Evolutionary conservation across 2,888 invertebrate species (phyloP).

Genomic region (Drosophila recens): DNA sequence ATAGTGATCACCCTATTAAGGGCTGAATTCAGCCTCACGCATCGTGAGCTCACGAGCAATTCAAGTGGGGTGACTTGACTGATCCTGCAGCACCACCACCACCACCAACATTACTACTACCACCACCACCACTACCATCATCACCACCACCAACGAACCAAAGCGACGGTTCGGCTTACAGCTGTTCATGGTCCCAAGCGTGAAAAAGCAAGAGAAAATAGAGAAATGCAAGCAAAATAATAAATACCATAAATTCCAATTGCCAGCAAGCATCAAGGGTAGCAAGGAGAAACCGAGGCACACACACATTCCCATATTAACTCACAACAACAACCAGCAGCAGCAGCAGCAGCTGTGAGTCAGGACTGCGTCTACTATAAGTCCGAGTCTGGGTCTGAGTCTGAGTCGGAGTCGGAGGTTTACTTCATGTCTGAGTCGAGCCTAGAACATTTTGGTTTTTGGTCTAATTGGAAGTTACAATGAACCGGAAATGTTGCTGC

Average conservation of each 20-base stretch:
- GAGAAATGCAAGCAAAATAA: slow-evolving; percentile 52
- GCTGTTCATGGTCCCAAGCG: slow-evolving; percentile 57
- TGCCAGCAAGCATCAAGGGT: slow-evolving; percentile 42
- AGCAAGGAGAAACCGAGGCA: slow-evolving; percentile 36
- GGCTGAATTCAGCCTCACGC: slow-evolving; percentile 21
- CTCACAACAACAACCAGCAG: slow-evolving; percentile 11
- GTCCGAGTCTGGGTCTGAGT: not conserved
- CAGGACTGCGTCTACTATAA: not conserved
- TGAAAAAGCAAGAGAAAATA: slow-evolving; percentile 44
- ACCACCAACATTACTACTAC: not conserved
- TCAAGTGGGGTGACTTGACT: slow-evolving; percentile 50
- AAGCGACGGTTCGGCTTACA: slow-evolving; percentile 25
- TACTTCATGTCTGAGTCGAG: slow-evolving; percentile 14
- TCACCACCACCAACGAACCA: not conserved
- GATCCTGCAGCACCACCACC: slow-evolving; percentile 41
- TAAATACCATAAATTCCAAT: slow-evolving; percentile 73
- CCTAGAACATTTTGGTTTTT: slow-evolving; percentile 17
- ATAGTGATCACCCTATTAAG: slow-evolving; percentile 47
- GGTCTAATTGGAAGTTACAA: slow-evolving; percentile 74
- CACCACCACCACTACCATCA: slow-evolving; percentile 5
- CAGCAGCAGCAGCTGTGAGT: slow-evolving; percentile 42
- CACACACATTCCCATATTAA: slow-evolving; percentile 62
- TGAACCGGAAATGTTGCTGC: slow-evolving; percentile 62
- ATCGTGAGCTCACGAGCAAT: slow-evolving; percentile 29
- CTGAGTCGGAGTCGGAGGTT: not conserved